Evolutionary conservation across 2,113 vertebrate genomes (phyloP).

Genomic region (Arizona elegans): DNA sequence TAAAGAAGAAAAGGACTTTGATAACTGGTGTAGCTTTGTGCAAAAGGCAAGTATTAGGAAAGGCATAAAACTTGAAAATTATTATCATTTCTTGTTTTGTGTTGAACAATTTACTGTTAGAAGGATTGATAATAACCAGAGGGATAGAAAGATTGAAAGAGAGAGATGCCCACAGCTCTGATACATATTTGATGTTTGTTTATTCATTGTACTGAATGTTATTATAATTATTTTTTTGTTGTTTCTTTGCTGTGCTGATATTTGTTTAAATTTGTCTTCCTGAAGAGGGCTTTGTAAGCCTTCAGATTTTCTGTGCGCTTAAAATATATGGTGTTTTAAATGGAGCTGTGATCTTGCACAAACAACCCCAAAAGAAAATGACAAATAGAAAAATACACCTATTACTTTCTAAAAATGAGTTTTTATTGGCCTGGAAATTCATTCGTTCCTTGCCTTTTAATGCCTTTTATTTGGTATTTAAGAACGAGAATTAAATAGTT

Average conservation of each 20-base stretch:
- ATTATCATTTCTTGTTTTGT: not conserved
- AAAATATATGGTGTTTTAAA: not conserved
- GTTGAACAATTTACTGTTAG: not conserved
- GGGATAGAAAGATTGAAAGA: not conserved
- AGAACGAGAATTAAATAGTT: not conserved
- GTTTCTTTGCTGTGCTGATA: not conserved
- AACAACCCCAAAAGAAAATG: not conserved
- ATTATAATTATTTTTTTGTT: not conserved
- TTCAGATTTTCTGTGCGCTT: not conserved
- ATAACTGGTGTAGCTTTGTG: conserved; percentile 82
- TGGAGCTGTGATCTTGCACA: not conserved
- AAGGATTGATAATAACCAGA: not conserved
- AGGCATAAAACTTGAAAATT: not conserved
- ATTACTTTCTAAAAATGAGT: not conserved
- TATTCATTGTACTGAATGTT: not conserved
- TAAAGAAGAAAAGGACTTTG: conserved; percentile 86
- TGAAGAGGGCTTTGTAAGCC: not conserved
- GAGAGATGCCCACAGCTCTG: not conserved
- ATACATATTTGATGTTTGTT: not conserved
- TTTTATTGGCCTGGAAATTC: not conserved
- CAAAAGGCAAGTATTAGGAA: conserved; percentile 76
- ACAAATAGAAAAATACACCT: not conserved
- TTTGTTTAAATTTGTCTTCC: not conserved
- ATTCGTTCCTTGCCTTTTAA: not conserved
- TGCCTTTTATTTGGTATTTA: not conserved